phyloP scores from a whole-genome alignment of 2,113 vertebrate species.

The Anolis sagrei region DNA sequence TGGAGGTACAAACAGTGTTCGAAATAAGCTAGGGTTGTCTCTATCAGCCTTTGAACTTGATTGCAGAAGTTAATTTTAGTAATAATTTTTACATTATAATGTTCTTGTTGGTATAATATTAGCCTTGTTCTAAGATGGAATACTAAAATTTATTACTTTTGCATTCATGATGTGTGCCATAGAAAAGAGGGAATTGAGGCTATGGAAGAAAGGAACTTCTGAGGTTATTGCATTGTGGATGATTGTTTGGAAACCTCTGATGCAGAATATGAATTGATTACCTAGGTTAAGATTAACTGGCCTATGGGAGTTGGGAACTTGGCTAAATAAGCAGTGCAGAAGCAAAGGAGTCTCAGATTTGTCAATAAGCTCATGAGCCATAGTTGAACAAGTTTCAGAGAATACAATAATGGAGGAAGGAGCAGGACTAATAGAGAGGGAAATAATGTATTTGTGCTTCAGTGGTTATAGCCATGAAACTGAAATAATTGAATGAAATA shows the following conservation, averaged over 20 bases:
- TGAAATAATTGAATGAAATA: too few relatives aligned
- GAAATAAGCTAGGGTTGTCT: slow-evolving; percentile 56
- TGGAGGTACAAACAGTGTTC: slow-evolving; percentile 25
- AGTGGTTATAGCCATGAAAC: neutral
- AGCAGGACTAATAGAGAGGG: neutral
- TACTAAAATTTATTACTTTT: neutral
- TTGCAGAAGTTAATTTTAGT: slow-evolving; percentile 33
- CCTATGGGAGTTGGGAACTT: neutral
- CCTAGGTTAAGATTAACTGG: neutral
- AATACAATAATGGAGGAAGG: neutral
- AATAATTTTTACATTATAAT: neutral
- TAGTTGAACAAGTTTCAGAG: neutral
- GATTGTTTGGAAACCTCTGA: neutral
- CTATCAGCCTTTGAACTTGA: slow-evolving; percentile 49
- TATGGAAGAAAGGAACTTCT: neutral
- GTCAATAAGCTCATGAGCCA: neutral
- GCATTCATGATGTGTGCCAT: neutral
- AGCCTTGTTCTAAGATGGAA: neutral
- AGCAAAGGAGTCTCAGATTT: neutral
- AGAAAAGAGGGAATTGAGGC: neutral
- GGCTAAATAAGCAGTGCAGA: neutral
- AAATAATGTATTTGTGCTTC: neutral
- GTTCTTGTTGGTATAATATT: neutral
- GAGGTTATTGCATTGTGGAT: neutral
- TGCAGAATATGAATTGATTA: neutral